These are phyloP conservation scores for Hyperoplus lanceolatus DNA, from an alignment of 2,797 vertebrate species.

Conservation along the genomic window DNA sequence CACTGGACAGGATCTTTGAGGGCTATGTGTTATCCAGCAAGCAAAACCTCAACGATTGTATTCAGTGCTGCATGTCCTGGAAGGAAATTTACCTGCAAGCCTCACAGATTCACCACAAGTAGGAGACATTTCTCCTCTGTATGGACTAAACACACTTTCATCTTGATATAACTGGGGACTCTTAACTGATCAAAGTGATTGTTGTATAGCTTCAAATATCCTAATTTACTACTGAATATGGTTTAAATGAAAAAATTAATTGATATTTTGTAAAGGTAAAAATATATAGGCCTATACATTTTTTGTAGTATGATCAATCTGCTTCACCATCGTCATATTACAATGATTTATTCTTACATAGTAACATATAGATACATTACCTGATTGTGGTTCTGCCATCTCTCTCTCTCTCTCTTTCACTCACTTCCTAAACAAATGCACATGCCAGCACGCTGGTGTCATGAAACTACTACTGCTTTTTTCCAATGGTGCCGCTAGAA, in stretches of 20 bases:
- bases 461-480: too few relatives aligned
- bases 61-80: conserved; percentile 89
- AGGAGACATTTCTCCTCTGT: conserved; percentile 22
- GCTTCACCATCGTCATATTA: too few relatives aligned
- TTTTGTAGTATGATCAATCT: too few relatives aligned
- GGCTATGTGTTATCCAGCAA: conserved; percentile 89
- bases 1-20: conserved; percentile 89
- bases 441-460: too few relatives aligned
- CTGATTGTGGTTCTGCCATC: too few relatives aligned
- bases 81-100: conserved; percentile 84
- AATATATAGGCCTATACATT: too few relatives aligned
- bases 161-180: neutral
- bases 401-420: too few relatives aligned
- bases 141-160: neutral
- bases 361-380: too few relatives aligned
- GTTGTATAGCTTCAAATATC: neutral
- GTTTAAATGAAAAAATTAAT: neutral
- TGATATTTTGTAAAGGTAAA: neutral
- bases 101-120: conserved; percentile 86
- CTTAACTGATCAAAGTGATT: neutral
- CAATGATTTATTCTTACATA: too few relatives aligned
- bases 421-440: too few relatives aligned
- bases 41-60: conserved; percentile 85
- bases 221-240: neutral
- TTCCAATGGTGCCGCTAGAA: too few relatives aligned